Conservation (phyloP, 2,113 vertebrate genomes). For the Brachyistius frenatus region DNA sequence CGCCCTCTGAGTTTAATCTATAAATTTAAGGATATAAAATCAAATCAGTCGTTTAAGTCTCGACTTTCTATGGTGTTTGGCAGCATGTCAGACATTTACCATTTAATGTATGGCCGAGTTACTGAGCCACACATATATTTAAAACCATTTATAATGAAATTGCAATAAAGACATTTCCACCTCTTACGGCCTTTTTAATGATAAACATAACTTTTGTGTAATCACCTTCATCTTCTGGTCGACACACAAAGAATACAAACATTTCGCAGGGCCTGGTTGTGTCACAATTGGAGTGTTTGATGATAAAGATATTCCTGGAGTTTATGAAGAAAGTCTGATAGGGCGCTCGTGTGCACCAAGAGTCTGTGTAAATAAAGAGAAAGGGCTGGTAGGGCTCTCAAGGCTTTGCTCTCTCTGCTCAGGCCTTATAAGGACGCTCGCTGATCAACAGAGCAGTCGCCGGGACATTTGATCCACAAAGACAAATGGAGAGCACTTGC, state of each 20-base stretch:
- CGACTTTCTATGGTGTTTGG: conserved; percentile 27
- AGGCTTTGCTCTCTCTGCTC: conserved; percentile 61
- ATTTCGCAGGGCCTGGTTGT: background rate
- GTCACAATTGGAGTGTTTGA: conserved; percentile 4
- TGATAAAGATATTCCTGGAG: conserved; percentile 52
- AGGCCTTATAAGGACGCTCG: conserved; percentile 83
- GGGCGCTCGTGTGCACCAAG: conserved; percentile 57
- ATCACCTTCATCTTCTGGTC: conserved; percentile 7
- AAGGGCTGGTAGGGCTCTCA: conserved; percentile 63
- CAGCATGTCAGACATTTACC: conserved; percentile 25
- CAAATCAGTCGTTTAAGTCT: conserved; percentile 35
- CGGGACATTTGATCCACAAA: conserved; percentile 79
- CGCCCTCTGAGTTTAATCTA: conserved; percentile 31
- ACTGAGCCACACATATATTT: conserved; percentile 39
- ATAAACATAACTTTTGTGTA: conserved; percentile 30
- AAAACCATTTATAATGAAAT: conserved; percentile 31
- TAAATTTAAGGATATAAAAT: conserved; percentile 53
- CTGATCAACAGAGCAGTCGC: conserved; percentile 71
- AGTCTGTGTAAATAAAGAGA: conserved; percentile 78
- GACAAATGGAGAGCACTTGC: conserved; percentile 82
- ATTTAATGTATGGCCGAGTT: conserved; percentile 20
- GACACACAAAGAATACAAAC: background rate
- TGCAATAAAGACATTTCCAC: conserved; percentile 46
- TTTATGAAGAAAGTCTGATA: conserved; percentile 56
- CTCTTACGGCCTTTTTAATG: conserved; percentile 13